phyloP scores from a whole-genome alignment of 2,888 invertebrate species.

The Teinopalpus imperialis region DNA sequence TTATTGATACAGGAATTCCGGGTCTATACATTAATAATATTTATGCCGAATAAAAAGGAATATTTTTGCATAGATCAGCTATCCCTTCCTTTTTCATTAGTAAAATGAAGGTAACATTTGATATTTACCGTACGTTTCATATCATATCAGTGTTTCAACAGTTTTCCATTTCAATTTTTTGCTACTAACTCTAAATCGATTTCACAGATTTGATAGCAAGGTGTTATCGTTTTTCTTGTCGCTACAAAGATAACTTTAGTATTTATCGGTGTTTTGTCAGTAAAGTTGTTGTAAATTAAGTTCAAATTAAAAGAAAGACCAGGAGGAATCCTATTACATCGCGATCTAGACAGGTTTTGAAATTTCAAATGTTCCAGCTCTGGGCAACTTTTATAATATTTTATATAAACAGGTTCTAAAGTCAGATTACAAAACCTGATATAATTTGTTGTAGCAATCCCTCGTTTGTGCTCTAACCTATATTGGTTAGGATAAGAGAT shows the following conservation, averaged over 20 bases:
- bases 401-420: constrained; percentile 65
- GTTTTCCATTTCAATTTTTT: no score
- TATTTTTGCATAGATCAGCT: no score
- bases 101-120: no score
- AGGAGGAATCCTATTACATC: constrained; percentile 64
- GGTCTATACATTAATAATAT: no score
- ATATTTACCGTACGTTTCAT: no score
- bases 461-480: constrained; percentile 59
- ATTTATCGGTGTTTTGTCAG: constrained; percentile 52
- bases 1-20: no score
- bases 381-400: constrained; percentile 60
- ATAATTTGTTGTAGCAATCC: constrained; percentile 53
- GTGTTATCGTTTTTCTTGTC: constrained; percentile 63
- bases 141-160: no score
- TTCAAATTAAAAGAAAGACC: constrained; percentile 63
- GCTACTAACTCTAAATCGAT: constrained; percentile 58
- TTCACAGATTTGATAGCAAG: constrained; percentile 71
- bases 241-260: constrained; percentile 69
- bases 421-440: constrained; percentile 64
- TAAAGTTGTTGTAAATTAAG: constrained; percentile 63
- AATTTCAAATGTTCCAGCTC: constrained; percentile 66
- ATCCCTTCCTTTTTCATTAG: no score
- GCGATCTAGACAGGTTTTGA: constrained; percentile 56
- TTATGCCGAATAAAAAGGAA: no score
- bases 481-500: constrained; percentile 60